A percentile compares a stretch with the other conserved stretches of the same genome.
Conservation (phyloP, 2,888 invertebrate species). For the Drosophila atripex region DNA sequence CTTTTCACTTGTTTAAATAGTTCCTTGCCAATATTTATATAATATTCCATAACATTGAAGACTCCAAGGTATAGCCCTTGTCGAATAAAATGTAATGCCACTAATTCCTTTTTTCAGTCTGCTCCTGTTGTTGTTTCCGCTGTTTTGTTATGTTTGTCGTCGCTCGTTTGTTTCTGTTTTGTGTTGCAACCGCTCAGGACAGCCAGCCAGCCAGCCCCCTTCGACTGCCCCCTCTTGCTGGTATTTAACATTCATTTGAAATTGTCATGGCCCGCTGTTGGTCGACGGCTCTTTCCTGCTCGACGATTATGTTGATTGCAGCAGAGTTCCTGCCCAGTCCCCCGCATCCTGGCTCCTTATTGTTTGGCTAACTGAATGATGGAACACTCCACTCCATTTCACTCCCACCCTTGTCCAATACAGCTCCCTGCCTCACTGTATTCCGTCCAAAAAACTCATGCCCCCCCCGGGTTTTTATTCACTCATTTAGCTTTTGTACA, state of each 20-base stretch:
- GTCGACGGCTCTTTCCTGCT: conserved; percentile 61
- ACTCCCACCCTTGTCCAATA: neutral
- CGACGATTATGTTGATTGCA: conserved; percentile 79
- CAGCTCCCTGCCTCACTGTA: neutral
- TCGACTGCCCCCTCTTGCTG: conserved; percentile 29
- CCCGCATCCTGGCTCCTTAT: conserved; percentile 61
- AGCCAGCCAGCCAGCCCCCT: neutral
- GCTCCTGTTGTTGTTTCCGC: conserved; percentile 44
- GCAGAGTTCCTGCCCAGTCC: conserved; percentile 72
- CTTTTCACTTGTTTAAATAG: no score
- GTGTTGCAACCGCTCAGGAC: conserved; percentile 19
- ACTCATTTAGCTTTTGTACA: conserved; percentile 70
- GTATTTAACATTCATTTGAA: conserved; percentile 77
- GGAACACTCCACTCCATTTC: conserved; percentile 26
- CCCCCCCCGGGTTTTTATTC: conserved; percentile 55
- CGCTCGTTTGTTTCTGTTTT: conserved; percentile 55
- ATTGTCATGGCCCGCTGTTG: conserved; percentile 69
- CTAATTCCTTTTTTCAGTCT: conserved; percentile 24
- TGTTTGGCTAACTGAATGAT: conserved; percentile 77
- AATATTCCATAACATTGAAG: neutral
- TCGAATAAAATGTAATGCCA: conserved; percentile 3
- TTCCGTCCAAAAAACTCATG: neutral
- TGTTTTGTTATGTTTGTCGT: conserved; percentile 50
- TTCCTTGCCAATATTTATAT: neutral
- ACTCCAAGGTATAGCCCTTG: neutral